A percentile compares a stretch with the other conserved stretches of the same genome.
Conservation (phyloP, 2,113 vertebrate genomes). For the Gallinago jamesoni region DNA sequence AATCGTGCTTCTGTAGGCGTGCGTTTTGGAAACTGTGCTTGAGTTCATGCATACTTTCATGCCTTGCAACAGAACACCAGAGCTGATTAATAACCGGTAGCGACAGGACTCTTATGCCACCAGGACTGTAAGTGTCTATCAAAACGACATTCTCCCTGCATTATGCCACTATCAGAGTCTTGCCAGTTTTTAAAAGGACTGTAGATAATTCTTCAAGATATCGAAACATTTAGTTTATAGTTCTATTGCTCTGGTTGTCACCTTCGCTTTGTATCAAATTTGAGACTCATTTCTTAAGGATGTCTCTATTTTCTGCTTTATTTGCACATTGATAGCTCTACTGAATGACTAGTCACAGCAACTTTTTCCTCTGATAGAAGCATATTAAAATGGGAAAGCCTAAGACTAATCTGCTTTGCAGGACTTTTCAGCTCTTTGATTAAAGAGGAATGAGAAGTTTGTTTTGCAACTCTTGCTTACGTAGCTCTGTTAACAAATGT, state of each 20-base stretch:
- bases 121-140: constrained; percentile 19
- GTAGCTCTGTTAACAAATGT: neutral
- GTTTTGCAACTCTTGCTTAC: neutral
- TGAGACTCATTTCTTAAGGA: constrained; percentile 72
- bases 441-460: constrained; percentile 15
- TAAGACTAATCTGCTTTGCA: constrained; percentile 19
- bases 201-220: constrained; percentile 58
- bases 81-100: constrained; percentile 2
- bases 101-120: neutral
- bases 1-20: neutral
- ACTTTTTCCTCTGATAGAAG: neutral
- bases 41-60: constrained; percentile 11
- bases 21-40: neutral
- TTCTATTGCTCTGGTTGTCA: constrained; percentile 72
- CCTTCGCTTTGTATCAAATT: constrained; percentile 69
- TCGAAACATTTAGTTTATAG: constrained; percentile 48
- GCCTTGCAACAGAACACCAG: neutral
- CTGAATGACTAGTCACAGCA: constrained; percentile 49
- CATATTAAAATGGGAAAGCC: constrained; percentile 26
- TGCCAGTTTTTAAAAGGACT: constrained; percentile 29
- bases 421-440: neutral
- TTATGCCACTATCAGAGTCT: neutral
- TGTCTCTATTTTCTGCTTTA: constrained; percentile 81
- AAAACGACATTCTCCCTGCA: constrained; percentile 13
- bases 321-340: constrained; percentile 70